phyloP scores from a whole-genome alignment of 1,140 invertebrate genomes.

The Monochamus saltuarius region DNA sequence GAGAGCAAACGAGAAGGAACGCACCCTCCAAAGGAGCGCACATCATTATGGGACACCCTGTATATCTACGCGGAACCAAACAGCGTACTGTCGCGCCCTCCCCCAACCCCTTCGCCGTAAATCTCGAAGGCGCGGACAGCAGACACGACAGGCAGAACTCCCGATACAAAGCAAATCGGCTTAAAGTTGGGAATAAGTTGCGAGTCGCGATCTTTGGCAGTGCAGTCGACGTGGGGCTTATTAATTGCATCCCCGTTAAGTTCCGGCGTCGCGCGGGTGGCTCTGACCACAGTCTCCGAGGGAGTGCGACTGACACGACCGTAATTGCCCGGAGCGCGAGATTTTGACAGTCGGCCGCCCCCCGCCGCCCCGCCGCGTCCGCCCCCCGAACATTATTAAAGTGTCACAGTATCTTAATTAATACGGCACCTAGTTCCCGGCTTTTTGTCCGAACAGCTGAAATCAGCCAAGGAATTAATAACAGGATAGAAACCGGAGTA shows the following conservation, averaged over 20 bases:
- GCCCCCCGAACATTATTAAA: conserved; percentile 10
- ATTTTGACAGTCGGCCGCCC: conserved; percentile 17
- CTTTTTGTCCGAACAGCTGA: no score
- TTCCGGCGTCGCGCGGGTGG: conserved; percentile 10
- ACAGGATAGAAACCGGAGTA: no score
- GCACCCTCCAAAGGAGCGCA: no score
- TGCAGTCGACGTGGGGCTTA: conserved; percentile 6
- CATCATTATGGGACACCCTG: no score
- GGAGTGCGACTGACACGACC: conserved; percentile 20
- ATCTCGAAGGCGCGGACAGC: no score
- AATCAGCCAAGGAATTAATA: no score
- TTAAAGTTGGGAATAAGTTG: conserved; percentile 22
- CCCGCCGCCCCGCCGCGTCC: background rate
- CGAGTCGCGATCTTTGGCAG: conserved; percentile 17
- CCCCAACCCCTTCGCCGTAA: no score
- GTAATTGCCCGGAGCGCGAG: conserved; percentile 18
- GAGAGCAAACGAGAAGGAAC: no score
- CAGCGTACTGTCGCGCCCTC: no score
- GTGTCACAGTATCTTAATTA: conserved; percentile 15
- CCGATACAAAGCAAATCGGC: conserved; percentile 14
- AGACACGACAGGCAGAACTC: background rate
- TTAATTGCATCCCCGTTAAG: conserved; percentile 21
- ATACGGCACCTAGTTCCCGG: conserved; percentile 3
- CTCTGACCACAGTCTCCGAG: conserved; percentile 23
- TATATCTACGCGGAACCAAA: no score